Conservation (phyloP, 2,797 vertebrate genomes). For the Delichon dasypus region DNA sequence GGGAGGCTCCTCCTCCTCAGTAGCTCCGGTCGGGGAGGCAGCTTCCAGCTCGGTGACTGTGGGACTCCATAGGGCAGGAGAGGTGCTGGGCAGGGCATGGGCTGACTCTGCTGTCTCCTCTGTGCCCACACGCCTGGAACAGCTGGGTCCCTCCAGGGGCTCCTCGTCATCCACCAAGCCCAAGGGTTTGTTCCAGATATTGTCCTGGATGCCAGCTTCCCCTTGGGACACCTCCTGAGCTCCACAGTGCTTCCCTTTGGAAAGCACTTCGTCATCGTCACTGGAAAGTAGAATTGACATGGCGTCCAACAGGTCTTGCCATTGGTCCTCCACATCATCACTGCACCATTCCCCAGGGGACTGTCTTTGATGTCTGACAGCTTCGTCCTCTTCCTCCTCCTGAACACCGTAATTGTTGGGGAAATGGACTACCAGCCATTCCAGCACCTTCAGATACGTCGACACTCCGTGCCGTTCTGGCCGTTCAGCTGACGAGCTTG, state of each 20-base stretch:
- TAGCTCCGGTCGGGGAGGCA: not conserved
- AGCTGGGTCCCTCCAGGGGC: not conserved
- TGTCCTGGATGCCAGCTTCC: not conserved
- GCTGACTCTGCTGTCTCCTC: not conserved
- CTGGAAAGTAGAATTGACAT: not conserved
- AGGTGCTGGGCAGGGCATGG: not conserved
- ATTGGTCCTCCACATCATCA: not conserved
- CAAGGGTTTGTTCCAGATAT: not conserved
- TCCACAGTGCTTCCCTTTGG: not conserved
- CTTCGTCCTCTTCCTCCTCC: not conserved
- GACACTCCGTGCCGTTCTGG: not conserved
- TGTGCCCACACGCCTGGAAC: no score
- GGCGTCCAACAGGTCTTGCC: not conserved
- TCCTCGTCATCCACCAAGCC: not conserved
- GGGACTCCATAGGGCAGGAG: not conserved
- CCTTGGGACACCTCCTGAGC: not conserved
- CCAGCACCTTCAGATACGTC: not conserved
- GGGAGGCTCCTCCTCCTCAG: not conserved
- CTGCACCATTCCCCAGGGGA: not conserved
- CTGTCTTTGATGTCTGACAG: not conserved
- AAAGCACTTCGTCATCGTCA: not conserved
- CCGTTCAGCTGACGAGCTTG: not conserved
- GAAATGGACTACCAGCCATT: not conserved
- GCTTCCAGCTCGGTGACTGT: not conserved
- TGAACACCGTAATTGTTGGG: not conserved